These are phyloP conservation scores for Grammomys dolichurus DNA, from an alignment of 2,113 vertebrate species.

Conservation along the genomic window DNA sequence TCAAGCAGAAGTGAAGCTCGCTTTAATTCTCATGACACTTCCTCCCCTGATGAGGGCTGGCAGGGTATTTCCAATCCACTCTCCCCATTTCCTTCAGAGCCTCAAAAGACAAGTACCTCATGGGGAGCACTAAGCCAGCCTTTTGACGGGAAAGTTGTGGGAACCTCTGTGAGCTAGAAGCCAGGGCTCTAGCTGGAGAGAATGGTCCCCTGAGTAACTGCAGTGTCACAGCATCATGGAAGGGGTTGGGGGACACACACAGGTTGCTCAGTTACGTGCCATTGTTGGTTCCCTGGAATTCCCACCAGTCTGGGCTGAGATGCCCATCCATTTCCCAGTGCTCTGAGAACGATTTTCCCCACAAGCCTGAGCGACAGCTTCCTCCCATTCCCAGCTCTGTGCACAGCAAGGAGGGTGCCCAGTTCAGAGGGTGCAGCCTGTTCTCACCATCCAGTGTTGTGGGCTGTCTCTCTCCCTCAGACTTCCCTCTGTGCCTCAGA, in stretches of 20 bases:
- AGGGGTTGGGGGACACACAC: neutral
- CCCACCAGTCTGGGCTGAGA: rapidly evolving
- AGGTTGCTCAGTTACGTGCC: neutral
- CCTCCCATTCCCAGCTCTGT: neutral
- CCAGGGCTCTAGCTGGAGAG: neutral
- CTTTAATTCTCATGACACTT: rapidly evolving
- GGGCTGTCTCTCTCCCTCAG: neutral
- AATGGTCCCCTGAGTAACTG: neutral
- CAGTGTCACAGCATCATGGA: rapidly evolving
- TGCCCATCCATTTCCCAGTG: rapidly evolving
- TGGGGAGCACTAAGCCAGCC: neutral
- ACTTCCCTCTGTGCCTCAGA: neutral
- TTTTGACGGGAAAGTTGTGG: neutral
- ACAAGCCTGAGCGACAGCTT: no score
- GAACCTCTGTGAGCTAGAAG: rapidly evolving
- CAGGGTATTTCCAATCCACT: neutral
- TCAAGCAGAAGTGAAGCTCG: neutral
- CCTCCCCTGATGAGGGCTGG: no score
- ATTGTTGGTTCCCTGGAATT: no score
- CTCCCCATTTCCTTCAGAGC: neutral
- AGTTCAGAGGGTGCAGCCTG: neutral
- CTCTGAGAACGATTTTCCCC: neutral
- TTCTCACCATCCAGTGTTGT: neutral
- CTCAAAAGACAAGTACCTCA: neutral
- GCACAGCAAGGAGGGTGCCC: no score